Conservation (phyloP, 2,888 invertebrate species). For the Lordiphosa fenestrarum region DNA sequence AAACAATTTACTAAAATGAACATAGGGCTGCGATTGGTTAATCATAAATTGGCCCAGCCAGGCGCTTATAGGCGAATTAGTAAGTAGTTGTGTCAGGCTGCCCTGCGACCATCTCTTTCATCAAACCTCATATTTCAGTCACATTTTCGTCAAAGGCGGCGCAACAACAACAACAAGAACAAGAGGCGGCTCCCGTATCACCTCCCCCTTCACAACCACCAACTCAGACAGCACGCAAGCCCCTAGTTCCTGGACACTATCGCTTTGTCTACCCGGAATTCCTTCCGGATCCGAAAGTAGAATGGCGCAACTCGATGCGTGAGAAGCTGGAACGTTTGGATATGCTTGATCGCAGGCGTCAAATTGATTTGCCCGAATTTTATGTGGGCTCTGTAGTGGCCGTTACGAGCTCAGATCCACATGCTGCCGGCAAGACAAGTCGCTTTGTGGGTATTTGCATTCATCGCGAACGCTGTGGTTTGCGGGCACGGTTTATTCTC, state of each 20-base stretch:
- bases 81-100: conserved; percentile 19
- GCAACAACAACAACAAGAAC: conserved; percentile 38
- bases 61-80: conserved; percentile 53
- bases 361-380: conserved; percentile 97
- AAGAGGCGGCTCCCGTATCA: conserved; percentile 20
- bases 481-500: conserved; percentile 91
- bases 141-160: conserved; percentile 63
- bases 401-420: conserved; percentile 91
- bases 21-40: conserved; percentile 37
- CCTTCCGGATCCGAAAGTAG: conserved; percentile 90
- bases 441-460: conserved; percentile 93
- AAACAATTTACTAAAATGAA: conserved; percentile 56
- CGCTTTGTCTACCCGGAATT: conserved; percentile 94
- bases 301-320: conserved; percentile 88
- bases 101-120: background rate
- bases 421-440: conserved; percentile 90
- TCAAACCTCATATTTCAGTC: conserved; percentile 35
- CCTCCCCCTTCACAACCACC: background rate
- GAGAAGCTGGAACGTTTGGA: conserved; percentile 95
- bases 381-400: conserved; percentile 97
- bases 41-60: conserved; percentile 39
- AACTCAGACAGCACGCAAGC: conserved; percentile 29
- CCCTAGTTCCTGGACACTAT: conserved; percentile 81
- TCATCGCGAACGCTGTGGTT: conserved; percentile 88
- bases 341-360: conserved; percentile 89